phyloP scores from a whole-genome alignment of 2,113 vertebrate genomes.

The Antechinus stuartii region DNA sequence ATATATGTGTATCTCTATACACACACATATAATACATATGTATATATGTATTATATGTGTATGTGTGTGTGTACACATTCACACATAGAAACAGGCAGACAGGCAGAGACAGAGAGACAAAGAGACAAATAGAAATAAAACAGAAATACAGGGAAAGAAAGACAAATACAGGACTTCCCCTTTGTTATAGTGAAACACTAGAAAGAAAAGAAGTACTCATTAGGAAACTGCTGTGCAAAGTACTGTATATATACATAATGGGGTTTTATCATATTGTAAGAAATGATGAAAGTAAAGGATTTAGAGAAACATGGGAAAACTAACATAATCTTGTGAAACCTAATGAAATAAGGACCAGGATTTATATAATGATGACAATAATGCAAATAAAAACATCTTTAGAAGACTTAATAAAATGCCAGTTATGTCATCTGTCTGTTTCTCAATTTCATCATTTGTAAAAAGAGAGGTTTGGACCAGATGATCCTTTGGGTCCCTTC shows the following conservation, averaged over 20 bases:
- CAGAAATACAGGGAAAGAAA: not conserved
- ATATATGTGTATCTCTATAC: no score
- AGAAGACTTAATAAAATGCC: not conserved
- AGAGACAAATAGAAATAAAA: not conserved
- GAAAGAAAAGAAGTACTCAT: not conserved
- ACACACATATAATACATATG: no score
- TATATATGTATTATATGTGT: no score
- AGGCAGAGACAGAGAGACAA: not conserved
- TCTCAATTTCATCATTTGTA: not conserved
- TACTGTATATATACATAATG: not conserved
- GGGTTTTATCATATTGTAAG: not conserved
- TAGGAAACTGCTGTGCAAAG: not conserved
- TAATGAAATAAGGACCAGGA: not conserved
- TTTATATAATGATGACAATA: not conserved
- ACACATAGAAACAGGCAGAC: no score
- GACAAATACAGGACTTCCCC: not conserved
- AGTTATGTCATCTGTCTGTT: not conserved
- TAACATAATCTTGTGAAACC: not conserved
- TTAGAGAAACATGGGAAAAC: not conserved
- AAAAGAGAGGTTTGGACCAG: not conserved
- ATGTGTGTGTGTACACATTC: no score
- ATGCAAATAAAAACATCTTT: not conserved
- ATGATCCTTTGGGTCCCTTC: not conserved
- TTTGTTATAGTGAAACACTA: not conserved
- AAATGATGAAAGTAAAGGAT: not conserved